Conservation (phyloP, 2,797 vertebrate genomes). For the Gymnothorax javanicus region DNA sequence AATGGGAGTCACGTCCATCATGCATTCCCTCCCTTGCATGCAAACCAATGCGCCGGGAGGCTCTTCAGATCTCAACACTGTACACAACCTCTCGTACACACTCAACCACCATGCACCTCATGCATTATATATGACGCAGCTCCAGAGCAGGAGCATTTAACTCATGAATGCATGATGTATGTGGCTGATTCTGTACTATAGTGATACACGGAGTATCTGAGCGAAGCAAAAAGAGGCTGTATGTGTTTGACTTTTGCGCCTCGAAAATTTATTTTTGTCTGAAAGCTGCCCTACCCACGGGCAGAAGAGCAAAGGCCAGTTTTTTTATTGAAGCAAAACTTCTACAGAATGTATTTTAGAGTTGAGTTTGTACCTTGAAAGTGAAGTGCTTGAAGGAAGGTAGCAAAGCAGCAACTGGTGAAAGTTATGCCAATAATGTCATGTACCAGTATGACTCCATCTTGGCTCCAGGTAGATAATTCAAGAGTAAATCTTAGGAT, state of each 20-base stretch:
- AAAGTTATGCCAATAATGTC: background rate
- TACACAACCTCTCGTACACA: constrained; percentile 29
- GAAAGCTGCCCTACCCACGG: background rate
- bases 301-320: background rate
- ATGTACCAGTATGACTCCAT: background rate
- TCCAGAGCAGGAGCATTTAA: constrained; percentile 45
- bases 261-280: constrained; percentile 6
- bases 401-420: background rate
- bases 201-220: constrained; percentile 28
- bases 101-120: constrained; percentile 48
- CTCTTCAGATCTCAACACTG: background rate
- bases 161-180: constrained; percentile 54
- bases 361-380: background rate
- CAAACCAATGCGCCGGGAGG: background rate
- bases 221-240: background rate
- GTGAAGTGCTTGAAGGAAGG: background rate
- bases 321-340: background rate
- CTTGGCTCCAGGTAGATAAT: background rate
- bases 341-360: background rate
- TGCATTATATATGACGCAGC: constrained; percentile 53
- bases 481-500: background rate
- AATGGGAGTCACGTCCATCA: constrained; percentile 8
- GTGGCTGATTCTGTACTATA: constrained; percentile 46
- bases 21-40: background rate
- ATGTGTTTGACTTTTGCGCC: background rate